Conservation (phyloP, 2,797 vertebrate species). For the Mastacembelus armatus region DNA sequence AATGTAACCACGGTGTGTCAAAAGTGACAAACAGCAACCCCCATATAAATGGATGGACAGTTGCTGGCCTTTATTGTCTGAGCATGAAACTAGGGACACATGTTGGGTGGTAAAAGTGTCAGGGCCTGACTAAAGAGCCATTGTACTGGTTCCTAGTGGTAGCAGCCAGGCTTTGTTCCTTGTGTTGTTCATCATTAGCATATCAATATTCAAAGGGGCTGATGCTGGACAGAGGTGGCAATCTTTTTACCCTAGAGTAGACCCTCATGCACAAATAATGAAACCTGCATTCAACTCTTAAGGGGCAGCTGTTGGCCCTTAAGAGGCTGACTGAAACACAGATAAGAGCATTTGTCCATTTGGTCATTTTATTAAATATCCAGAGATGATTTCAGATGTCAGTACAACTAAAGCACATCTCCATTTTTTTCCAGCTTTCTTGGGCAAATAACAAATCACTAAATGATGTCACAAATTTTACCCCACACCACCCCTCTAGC, state of each 20-base stretch:
- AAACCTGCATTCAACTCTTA: constrained; percentile 48
- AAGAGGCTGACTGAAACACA: neutral
- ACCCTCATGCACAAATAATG: constrained; percentile 63
- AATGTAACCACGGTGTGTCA: constrained; percentile 61
- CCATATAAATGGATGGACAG: constrained; percentile 67
- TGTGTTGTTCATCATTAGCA: constrained; percentile 86
- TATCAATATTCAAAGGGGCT: constrained; percentile 85
- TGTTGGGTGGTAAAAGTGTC: constrained; percentile 89
- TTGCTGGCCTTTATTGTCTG: constrained; percentile 83
- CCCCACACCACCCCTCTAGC: constrained; percentile 35
- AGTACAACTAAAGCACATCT: constrained; percentile 28
- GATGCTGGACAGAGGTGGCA: constrained; percentile 71
- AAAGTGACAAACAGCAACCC: constrained; percentile 57
- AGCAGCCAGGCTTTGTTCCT: constrained; percentile 78
- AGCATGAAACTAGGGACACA: constrained; percentile 82
- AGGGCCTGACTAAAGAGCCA: constrained; percentile 77
- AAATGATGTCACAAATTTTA: constrained; percentile 67
- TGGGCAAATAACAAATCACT: constrained; percentile 70
- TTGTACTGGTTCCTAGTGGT: constrained; percentile 79
- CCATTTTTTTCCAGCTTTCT: constrained; percentile 27
- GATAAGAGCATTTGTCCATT: neutral
- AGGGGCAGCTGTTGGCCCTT: constrained; percentile 71
- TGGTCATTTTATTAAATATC: neutral
- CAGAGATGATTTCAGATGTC: constrained; percentile 24
- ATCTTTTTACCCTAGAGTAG: constrained; percentile 74